These are phyloP conservation scores for Tympanoctomys barrerae DNA, from an alignment of 2,797 vertebrate genomes.

Conservation along the genomic window DNA sequence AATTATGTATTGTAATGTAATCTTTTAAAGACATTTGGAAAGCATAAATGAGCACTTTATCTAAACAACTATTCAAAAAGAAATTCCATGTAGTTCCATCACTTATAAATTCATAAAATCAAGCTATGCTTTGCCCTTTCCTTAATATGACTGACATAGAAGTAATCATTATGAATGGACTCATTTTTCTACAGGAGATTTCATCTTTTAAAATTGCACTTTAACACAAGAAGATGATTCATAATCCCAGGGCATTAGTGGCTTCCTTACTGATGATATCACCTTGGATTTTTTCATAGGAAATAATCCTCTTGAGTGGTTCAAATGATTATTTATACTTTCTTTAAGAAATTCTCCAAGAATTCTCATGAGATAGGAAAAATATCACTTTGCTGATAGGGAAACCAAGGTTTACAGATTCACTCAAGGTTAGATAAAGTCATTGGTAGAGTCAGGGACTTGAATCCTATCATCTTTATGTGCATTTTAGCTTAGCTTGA, in stretches of 20 bases:
- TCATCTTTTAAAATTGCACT: conserved; percentile 68
- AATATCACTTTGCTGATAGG: conserved; percentile 64
- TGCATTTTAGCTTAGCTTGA: not conserved
- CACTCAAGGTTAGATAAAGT: conserved; percentile 56
- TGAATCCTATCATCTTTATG: not conserved
- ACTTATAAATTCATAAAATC: conserved; percentile 58
- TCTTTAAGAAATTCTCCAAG: conserved; percentile 55
- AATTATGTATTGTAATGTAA: not conserved
- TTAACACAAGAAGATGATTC: conserved; percentile 47
- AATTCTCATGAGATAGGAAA: conserved; percentile 57
- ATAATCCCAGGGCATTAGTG: conserved; percentile 24
- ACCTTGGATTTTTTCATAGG: conserved; percentile 49
- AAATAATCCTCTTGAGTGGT: conserved; percentile 57
- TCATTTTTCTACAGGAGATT: conserved; percentile 53
- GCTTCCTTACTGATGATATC: conserved; percentile 21
- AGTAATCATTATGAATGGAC: not conserved
- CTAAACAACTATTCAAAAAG: conserved; percentile 40
- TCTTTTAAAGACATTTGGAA: conserved; percentile 47
- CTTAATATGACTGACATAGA: not conserved
- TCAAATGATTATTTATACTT: conserved; percentile 62
- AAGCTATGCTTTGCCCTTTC: not conserved
- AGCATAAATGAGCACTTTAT: conserved; percentile 25
- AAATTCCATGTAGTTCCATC: conserved; percentile 44
- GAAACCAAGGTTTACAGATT: conserved; percentile 49
- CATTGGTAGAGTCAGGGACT: conserved; percentile 32